These are phyloP conservation scores for Drosophila subquinaria DNA, from an alignment of 2,888 invertebrate species.

Conservation along the genomic window DNA sequence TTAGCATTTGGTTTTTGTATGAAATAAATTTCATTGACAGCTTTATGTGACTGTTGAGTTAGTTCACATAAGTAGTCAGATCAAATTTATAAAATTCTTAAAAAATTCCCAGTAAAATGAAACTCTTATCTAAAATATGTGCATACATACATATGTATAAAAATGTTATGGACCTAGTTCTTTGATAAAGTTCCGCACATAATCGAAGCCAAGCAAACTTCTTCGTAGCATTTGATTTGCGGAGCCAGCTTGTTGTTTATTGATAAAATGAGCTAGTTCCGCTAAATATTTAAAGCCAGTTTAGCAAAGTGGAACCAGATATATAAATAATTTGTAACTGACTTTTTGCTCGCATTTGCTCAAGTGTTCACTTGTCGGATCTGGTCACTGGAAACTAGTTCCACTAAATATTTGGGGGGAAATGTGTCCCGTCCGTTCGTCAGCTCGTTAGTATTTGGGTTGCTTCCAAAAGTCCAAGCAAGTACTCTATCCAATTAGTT, in stretches of 20 bases:
- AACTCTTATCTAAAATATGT: no score
- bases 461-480: conserved; percentile 20
- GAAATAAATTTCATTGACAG: neutral
- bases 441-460: conserved; percentile 30
- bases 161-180: no score
- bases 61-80: conserved; percentile 3
- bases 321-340: neutral
- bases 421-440: conserved; percentile 17
- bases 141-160: no score
- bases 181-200: no score
- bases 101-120: no score
- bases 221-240: neutral
- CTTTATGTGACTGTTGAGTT: conserved; percentile 10
- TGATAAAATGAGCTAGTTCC: no score
- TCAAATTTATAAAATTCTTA: no score
- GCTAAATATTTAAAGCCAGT: neutral
- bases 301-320: conserved; percentile 12
- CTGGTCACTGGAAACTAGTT: conserved; percentile 24
- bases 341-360: conserved; percentile 2
- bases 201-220: no score
- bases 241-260: neutral
- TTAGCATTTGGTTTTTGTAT: conserved; percentile 4
- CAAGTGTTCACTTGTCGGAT: conserved; percentile 8
- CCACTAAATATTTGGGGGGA: conserved; percentile 13
- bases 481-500: conserved; percentile 55